Evolutionary conservation across 1,140 invertebrate genomes (phyloP).

Genomic region (Sarcophaga peregrina): DNA sequence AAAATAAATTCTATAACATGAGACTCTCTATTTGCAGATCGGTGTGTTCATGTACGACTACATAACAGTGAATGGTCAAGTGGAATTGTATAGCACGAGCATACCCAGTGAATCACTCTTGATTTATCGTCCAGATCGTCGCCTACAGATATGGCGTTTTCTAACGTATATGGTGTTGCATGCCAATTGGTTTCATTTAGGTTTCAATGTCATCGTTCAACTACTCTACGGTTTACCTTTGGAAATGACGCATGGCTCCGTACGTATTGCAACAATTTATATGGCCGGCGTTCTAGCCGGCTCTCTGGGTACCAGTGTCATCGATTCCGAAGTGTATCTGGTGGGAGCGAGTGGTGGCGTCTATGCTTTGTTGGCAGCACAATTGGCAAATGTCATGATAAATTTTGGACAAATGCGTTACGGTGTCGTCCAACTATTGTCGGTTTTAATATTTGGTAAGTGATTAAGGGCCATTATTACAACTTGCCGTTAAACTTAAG

Average conservation of each 20-base stretch:
- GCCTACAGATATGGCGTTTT: slow-evolving; percentile 92
- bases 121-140: slow-evolving; percentile 92
- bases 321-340: slow-evolving; percentile 92
- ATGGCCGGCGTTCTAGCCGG: slow-evolving; percentile 93
- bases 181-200: slow-evolving; percentile 94
- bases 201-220: slow-evolving; percentile 95
- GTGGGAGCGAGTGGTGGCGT: slow-evolving; percentile 94
- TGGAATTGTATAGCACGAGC: slow-evolving; percentile 83
- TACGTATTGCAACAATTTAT: slow-evolving; percentile 89
- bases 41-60: slow-evolving; percentile 91
- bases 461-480: slow-evolving; percentile 44
- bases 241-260: slow-evolving; percentile 94
- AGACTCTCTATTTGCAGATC: slow-evolving; percentile 74
- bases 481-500: too few relatives aligned
- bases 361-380: slow-evolving; percentile 92
- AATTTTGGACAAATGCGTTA: slow-evolving; percentile 98
- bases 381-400: slow-evolving; percentile 91
- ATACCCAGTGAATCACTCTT: slow-evolving; percentile 90
- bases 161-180: slow-evolving; percentile 94
- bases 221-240: slow-evolving; percentile 89
- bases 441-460: slow-evolving; percentile 91
- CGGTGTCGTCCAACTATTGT: slow-evolving; percentile 86
- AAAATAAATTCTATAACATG: too few relatives aligned
- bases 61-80: slow-evolving; percentile 76
- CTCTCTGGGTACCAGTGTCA: slow-evolving; percentile 90